Evolutionary conservation across 1,140 invertebrate genomes (phyloP).

Genomic region (Drosophila azteca): DNA sequence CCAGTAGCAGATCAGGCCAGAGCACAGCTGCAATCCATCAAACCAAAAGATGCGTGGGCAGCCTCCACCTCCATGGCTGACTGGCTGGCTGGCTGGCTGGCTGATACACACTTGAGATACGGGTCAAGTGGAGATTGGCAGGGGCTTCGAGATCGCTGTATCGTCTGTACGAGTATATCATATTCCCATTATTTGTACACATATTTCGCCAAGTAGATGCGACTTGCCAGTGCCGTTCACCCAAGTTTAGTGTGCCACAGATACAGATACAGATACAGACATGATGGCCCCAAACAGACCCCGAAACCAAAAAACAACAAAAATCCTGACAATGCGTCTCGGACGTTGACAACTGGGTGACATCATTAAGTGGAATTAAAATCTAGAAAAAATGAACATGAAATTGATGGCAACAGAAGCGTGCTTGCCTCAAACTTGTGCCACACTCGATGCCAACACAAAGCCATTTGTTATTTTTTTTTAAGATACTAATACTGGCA

Average conservation of each 20-base stretch:
- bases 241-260: conserved; percentile 56
- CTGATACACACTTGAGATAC: conserved; percentile 59
- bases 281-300: background rate
- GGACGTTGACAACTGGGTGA: conserved; percentile 55
- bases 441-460: conserved; percentile 35
- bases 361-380: conserved; percentile 67
- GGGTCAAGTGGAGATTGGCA: conserved; percentile 63
- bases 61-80: background rate
- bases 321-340: conserved; percentile 53
- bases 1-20: conserved; percentile 25
- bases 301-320: conserved; percentile 34
- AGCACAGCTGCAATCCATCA: conserved; percentile 75
- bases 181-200: conserved; percentile 16
- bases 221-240: conserved; percentile 22
- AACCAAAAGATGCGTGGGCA: conserved; percentile 33
- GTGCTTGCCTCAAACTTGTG: conserved; percentile 38
- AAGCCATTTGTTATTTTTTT: background rate
- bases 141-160: background rate
- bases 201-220: conserved; percentile 8
- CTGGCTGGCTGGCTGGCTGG: conserved; percentile 1
- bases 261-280: conserved; percentile 13
- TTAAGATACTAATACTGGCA: no score
- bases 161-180: no score
- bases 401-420: conserved; percentile 55
- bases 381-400: conserved; percentile 38